These are phyloP conservation scores for Palythoa heliodiscus DNA, from an alignment of 92 coral and sea anemone species.

Conservation along the genomic window DNA sequence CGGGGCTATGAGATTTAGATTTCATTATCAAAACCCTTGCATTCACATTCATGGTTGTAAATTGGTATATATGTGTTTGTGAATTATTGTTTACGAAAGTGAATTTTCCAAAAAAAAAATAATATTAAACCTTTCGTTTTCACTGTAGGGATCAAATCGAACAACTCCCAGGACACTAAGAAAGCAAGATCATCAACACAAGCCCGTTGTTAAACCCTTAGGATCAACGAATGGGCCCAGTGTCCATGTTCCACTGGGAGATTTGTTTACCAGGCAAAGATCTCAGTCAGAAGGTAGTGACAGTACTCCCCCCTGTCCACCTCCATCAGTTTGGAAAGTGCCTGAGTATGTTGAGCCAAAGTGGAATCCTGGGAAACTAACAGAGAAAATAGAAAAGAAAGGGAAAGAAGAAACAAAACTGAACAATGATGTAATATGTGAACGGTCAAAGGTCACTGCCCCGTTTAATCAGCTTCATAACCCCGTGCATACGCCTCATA, in stretches of 20 bases:
- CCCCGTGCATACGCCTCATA: constrained; percentile 69
- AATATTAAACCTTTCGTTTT: constrained; percentile 26
- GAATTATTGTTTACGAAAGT: too few species aligned
- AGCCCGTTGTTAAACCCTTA: constrained; percentile 55
- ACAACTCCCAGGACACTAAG: constrained; percentile 58
- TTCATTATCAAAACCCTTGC: too few species aligned
- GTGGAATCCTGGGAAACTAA: constrained; percentile 91
- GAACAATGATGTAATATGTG: constrained; percentile 91
- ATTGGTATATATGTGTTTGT: too few species aligned
- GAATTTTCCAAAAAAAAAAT: too few species aligned
- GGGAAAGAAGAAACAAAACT: constrained; percentile 60
- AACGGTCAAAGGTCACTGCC: constrained; percentile 77
- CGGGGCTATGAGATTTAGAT: too few species aligned
- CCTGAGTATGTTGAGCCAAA: constrained; percentile 97
- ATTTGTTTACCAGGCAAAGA: constrained; percentile 61
- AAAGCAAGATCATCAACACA: constrained; percentile 63
- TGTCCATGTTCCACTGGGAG: constrained; percentile 35
- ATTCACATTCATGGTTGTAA: too few species aligned
- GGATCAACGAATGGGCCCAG: constrained; percentile 55
- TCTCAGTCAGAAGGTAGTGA: constrained; percentile 86
- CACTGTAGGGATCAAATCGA: constrained; percentile 32
- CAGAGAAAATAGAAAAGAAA: constrained; percentile 56
- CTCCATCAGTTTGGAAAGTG: constrained; percentile 99
- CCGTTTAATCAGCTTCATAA: constrained; percentile 97
- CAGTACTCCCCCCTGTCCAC: constrained; percentile 88